Base-by-base conservation (phyloP, 2,797 vertebrate genomes). In the Apodemus agrarius region DNA sequence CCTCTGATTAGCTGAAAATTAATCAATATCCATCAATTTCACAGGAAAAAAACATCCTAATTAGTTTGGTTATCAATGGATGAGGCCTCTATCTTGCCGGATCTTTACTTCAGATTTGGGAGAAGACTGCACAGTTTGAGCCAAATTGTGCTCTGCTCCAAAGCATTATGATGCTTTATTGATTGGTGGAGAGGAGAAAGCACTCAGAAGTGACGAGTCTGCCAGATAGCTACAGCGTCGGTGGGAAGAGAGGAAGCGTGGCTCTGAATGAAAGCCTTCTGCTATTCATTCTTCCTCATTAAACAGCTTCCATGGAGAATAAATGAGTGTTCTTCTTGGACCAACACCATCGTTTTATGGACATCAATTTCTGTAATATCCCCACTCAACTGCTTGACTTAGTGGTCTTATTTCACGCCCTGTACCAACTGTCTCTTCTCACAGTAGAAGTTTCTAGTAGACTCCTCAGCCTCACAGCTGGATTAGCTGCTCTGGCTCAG, bases 11-110 rank as follows among this genome's bases (percentile, higher is more conserved):
- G 63, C 49, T 96, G 59, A 90, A 90, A 93, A 87, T 94, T 37
- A 93, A 97, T 96, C 92, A 83, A 78, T 94, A 52, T 7, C 89
- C 54, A 85, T 96, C 69, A 78, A 40, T 92, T 96, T 96, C 92
- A 89, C 61, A 93, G 91, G 85, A 91, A 93, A 84, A 91, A 92
- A 83, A 57, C 89, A 89, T 69, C 82, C 43, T 94, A 96, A 96
- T 95, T 78, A 88, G 63, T 93, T 86, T 79, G 86, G 82, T 79
- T 81, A 97, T 95, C 96, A 95, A 74, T 94, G 72, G 69, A 84
- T 74, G 72, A 89, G 69, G 63, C 67, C 86, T 91, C 69, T 93
- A 95, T 95, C 95, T 91, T 95, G 52, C 24, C 79, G 43, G 52
- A 95, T 96, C 86, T 86, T 81, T 91, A 1, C 49, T 34, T 90